Evolutionary conservation across 2,113 vertebrate species (phyloP).

Genomic region (Stercorarius parasiticus): DNA sequence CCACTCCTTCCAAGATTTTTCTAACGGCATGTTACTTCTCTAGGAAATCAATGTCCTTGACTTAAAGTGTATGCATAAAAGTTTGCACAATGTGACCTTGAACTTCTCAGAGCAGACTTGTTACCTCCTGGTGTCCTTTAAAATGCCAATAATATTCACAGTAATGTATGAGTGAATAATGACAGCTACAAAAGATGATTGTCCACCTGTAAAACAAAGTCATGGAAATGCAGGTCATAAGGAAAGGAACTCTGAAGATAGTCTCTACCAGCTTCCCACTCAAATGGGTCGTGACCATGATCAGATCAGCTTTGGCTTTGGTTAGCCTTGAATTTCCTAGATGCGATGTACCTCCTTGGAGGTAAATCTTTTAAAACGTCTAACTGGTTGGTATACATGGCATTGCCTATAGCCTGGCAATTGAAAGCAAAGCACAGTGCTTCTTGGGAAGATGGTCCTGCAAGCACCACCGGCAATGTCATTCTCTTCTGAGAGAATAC

Average conservation of each 20-base stretch:
- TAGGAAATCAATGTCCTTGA: neutral
- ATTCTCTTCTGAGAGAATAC: no score
- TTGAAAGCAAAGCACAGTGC: neutral
- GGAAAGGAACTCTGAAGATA: neutral
- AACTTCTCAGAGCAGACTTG: neutral
- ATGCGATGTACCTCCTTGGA: neutral
- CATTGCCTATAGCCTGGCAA: neutral
- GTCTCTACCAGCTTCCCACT: neutral
- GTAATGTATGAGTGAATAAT: neutral
- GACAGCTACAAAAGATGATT: neutral
- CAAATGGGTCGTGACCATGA: neutral
- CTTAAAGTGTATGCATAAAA: neutral
- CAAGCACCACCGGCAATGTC: neutral
- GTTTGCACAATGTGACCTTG: neutral
- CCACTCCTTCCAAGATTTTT: neutral
- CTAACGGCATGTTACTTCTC: neutral
- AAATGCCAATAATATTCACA: neutral
- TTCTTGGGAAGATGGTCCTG: neutral
- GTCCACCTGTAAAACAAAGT: neutral
- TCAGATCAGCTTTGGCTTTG: neutral
- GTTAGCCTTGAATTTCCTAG: neutral
- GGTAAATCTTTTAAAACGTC: neutral
- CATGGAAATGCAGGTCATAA: neutral
- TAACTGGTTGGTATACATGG: neutral
- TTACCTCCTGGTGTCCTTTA: neutral